phyloP scores from a whole-genome alignment of 2,888 invertebrate genomes.

The Steinernema carpocapsae region DNA sequence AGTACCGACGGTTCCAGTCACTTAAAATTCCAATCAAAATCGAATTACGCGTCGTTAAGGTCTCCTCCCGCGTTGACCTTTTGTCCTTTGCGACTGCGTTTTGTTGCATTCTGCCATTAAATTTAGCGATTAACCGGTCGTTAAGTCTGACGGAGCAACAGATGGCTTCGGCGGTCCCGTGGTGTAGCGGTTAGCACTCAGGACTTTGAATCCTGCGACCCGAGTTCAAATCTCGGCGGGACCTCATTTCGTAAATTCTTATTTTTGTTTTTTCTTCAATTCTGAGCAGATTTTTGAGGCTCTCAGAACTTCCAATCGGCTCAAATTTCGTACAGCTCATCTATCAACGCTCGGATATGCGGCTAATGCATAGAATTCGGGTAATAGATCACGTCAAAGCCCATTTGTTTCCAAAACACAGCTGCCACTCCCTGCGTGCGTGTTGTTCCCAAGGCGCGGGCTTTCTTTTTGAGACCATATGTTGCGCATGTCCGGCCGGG shows the following conservation, averaged over 20 bases:
- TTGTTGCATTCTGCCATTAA: background rate
- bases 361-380: background rate
- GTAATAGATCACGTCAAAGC: conserved; percentile 5
- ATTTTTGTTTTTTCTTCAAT: too few species aligned
- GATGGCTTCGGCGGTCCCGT: too few species aligned
- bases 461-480: conserved; percentile 10
- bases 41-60: background rate
- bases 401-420: conserved; percentile 19
- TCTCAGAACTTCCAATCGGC: background rate
- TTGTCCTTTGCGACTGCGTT: background rate
- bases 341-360: background rate
- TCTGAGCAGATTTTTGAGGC: too few species aligned
- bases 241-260: too few species aligned
- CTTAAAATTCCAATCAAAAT: conserved; percentile 10
- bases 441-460: background rate
- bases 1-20: background rate
- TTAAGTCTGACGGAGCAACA: too few species aligned
- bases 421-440: background rate
- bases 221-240: conserved; percentile 59
- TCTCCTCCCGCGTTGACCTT: background rate
- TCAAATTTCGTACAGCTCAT: background rate
- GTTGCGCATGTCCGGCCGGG: conserved; percentile 26
- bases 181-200: conserved; percentile 60
- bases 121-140: too few species aligned
- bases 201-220: conserved; percentile 56